These are phyloP conservation scores for Alsophila aescularia DNA, from an alignment of 2,888 invertebrate genomes.

Conservation along the genomic window DNA sequence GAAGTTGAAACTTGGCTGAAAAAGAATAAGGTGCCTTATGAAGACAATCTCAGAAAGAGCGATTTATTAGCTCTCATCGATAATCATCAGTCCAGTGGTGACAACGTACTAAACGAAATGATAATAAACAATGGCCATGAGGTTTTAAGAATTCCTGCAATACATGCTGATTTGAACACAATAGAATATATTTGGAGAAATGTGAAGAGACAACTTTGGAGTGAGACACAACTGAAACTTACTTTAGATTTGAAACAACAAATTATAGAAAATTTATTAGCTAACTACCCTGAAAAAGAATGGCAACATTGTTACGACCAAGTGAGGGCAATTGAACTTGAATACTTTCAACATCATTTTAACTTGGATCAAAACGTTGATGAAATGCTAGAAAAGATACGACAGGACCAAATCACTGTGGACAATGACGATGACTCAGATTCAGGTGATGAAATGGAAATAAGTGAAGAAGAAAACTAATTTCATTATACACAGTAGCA, in stretches of 20 bases:
- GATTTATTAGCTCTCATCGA: constrained; percentile 2
- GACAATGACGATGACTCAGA: constrained; percentile 4
- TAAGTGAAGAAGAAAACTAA: constrained; percentile 5
- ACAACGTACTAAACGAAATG: not conserved
- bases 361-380: not conserved
- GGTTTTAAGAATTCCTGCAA: constrained; percentile 10
- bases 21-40: not conserved
- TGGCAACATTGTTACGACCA: not conserved
- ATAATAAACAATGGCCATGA: constrained; percentile 1
- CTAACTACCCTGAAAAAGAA: not conserved
- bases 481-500: not conserved
- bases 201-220: constrained; percentile 1
- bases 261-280: not conserved
- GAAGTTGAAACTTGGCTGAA: constrained; percentile 5
- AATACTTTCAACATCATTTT: not conserved
- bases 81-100: not conserved
- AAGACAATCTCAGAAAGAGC: not conserved
- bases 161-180: constrained; percentile 10
- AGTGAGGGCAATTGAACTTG: not conserved
- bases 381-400: constrained; percentile 3
- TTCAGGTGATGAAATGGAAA: constrained; percentile 7
- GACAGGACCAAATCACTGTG: not conserved
- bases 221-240: not conserved
- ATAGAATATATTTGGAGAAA: constrained; percentile 2
- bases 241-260: not conserved